These are phyloP conservation scores for Scartelaos histophorus DNA, from an alignment of 2,113 vertebrate genomes.

Conservation along the genomic window DNA sequence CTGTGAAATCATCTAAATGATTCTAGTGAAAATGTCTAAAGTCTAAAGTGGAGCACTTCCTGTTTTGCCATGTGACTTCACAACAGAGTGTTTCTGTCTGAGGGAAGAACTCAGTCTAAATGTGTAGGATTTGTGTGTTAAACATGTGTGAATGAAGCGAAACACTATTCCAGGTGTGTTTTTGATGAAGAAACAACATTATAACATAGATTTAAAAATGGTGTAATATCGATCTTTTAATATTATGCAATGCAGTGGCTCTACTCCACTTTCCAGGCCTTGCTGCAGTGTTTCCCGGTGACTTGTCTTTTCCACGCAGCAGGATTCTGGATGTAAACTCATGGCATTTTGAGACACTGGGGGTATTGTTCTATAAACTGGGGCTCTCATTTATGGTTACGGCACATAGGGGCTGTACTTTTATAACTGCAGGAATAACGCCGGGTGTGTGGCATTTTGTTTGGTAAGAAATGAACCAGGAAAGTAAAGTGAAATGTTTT, in stretches of 20 bases:
- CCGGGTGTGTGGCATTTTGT: not conserved
- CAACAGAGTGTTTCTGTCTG: too few relatives aligned
- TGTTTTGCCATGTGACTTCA: too few relatives aligned
- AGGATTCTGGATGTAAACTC: slow-evolving; percentile 37
- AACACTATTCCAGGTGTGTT: too few relatives aligned
- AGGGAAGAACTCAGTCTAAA: too few relatives aligned
- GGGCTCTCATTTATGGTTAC: slow-evolving; percentile 37
- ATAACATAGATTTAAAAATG: too few relatives aligned
- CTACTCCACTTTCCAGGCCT: slow-evolving; percentile 47
- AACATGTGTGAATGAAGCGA: too few relatives aligned
- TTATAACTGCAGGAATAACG: slow-evolving; percentile 1
- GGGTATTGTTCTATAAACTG: slow-evolving; percentile 53
- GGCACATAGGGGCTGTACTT: slow-evolving; percentile 19
- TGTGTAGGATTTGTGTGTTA: too few relatives aligned
- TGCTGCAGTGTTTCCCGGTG: slow-evolving; percentile 46
- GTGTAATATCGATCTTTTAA: too few relatives aligned
- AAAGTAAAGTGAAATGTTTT: not conserved
- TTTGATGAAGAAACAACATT: too few relatives aligned
- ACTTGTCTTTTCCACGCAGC: slow-evolving; percentile 52
- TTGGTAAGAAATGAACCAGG: not conserved
- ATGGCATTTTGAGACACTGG: slow-evolving; percentile 57
- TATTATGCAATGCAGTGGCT: slow-evolving; percentile 23
- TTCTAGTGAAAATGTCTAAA: too few relatives aligned
- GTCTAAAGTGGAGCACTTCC: too few relatives aligned
- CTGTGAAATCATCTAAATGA: too few relatives aligned